A percentile compares a stretch with the other conserved stretches of the same genome.
Evolutionary conservation across 2,888 invertebrate genomes (phyloP).

Genomic region (Alitta virens): DNA sequence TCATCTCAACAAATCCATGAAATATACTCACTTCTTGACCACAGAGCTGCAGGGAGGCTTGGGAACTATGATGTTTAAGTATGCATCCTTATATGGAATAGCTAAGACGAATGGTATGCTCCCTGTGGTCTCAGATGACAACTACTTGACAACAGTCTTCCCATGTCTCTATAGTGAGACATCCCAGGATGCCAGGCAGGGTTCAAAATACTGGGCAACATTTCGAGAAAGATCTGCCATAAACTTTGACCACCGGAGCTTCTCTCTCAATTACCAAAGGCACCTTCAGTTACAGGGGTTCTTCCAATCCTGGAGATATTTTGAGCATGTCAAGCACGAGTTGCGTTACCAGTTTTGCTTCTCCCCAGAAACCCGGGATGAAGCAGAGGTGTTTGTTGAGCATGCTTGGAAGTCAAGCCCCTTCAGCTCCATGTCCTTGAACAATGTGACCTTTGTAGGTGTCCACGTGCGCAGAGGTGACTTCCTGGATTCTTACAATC

Average conservation of each 20-base stretch:
- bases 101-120: constrained; percentile 27
- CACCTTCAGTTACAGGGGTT: constrained; percentile 27
- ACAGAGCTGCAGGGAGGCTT: constrained; percentile 25
- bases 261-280: constrained; percentile 27
- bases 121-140: constrained; percentile 17
- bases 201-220: constrained; percentile 10
- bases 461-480: constrained; percentile 31
- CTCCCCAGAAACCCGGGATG: not conserved
- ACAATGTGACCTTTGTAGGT: constrained; percentile 22
- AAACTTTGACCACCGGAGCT: constrained; percentile 24
- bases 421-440: constrained; percentile 14
- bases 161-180: constrained; percentile 5
- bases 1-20: constrained; percentile 23
- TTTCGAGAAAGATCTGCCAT: constrained; percentile 22
- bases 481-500: constrained; percentile 22
- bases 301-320: constrained; percentile 32
- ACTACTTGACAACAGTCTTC: constrained; percentile 10
- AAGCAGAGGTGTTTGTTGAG: constrained; percentile 16
- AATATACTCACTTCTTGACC: constrained; percentile 29
- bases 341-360: constrained; percentile 25
- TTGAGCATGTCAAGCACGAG: constrained; percentile 28
- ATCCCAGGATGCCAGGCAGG: constrained; percentile 2
- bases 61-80: constrained; percentile 32
- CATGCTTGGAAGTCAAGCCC: constrained; percentile 23
- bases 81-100: constrained; percentile 29